Evolutionary conservation across 2,888 invertebrate species (phyloP).

Genomic region (Drosophila phalerata): DNA sequence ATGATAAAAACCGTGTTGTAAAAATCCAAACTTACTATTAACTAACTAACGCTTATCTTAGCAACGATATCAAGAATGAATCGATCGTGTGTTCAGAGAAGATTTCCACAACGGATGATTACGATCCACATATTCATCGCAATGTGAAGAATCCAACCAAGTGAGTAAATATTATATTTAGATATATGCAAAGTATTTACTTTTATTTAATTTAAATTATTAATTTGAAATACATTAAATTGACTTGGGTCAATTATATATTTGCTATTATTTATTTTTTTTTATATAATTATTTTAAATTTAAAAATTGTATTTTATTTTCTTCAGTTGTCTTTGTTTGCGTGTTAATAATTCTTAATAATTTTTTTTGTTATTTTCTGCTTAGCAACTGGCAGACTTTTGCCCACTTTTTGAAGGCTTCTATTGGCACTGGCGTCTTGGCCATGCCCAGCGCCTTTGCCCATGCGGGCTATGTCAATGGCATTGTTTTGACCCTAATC

Average conservation of each 20-base stretch:
- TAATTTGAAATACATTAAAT: too few relatives aligned
- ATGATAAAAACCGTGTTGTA: constrained; percentile 7
- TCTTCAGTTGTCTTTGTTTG: too few relatives aligned
- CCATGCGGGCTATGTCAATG: constrained; percentile 95
- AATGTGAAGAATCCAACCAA: constrained; percentile 91
- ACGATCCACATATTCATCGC: constrained; percentile 92
- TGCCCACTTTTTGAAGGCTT: constrained; percentile 97
- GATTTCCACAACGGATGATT: constrained; percentile 86
- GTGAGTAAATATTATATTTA: constrained; percentile 84
- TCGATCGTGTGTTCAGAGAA: constrained; percentile 40
- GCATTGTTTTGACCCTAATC: constrained; percentile 92
- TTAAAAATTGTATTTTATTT: too few relatives aligned
- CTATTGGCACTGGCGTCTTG: constrained; percentile 97
- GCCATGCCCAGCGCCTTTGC: constrained; percentile 96
- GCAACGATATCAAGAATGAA: constrained; percentile 50
- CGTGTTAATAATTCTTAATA: too few relatives aligned
- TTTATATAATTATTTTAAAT: too few relatives aligned
- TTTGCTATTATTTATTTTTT: background rate
- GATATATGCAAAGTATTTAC: too few relatives aligned
- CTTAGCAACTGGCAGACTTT: constrained; percentile 94
- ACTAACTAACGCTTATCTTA: constrained; percentile 27
- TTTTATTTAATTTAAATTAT: too few relatives aligned
- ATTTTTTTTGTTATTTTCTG: constrained; percentile 72
- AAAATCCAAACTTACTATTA: constrained; percentile 40
- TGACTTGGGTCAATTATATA: too few relatives aligned